phyloP scores from a whole-genome alignment of 2,113 vertebrate species.

The Pachycephala philippinensis region DNA sequence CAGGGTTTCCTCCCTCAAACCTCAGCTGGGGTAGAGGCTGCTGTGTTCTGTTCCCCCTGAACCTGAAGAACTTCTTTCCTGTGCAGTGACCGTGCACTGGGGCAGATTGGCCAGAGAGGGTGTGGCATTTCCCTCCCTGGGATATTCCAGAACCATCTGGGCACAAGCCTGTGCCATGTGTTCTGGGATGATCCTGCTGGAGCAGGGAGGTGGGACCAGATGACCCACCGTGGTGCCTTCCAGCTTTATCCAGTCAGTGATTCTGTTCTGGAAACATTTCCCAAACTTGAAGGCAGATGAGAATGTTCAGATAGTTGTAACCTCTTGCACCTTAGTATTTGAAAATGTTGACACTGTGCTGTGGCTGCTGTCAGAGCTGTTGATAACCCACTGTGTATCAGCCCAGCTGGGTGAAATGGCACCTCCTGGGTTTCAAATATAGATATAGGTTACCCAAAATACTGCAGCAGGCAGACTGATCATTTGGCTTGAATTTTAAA shows the following conservation, averaged over 20 bases:
- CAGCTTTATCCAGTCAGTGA: neutral
- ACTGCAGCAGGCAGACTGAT: neutral
- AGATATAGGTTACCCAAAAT: neutral
- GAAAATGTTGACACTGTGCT: neutral
- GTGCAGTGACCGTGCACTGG: neutral
- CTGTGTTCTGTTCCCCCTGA: neutral
- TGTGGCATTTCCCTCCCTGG: neutral
- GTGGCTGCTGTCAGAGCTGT: neutral
- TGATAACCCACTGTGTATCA: neutral
- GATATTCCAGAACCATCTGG: neutral
- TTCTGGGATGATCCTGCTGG: neutral
- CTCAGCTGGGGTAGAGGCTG: neutral
- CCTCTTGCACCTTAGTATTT: neutral
- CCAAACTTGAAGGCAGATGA: neutral
- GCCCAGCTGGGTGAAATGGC: neutral
- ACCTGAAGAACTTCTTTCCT: neutral
- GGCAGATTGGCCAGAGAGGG: neutral
- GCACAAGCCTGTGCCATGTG: neutral
- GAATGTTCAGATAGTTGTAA: neutral
- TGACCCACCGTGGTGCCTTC: neutral
- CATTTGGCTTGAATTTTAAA: neutral
- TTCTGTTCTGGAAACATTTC: neutral
- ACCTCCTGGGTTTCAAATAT: neutral
- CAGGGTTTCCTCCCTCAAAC: neutral
- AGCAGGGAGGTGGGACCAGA: neutral